phyloP scores from a whole-genome alignment of 2,113 vertebrate genomes.

The Eurypyga helias region DNA sequence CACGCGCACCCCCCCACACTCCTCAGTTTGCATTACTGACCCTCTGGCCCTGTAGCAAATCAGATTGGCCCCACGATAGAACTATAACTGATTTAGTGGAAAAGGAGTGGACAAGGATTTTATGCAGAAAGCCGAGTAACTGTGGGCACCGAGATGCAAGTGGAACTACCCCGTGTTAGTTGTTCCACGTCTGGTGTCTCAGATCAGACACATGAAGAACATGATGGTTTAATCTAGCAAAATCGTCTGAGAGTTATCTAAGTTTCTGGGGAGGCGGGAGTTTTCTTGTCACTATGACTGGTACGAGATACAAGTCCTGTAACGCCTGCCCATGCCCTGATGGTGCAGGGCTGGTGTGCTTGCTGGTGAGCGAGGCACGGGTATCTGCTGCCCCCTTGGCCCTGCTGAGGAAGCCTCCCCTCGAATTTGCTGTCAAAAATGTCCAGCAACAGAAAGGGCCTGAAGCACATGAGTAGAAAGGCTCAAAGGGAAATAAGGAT shows the following conservation, averaged over 20 bases:
- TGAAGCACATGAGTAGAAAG: not conserved
- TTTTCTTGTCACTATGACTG: not conserved
- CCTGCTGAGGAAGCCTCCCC: not conserved
- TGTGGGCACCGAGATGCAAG: not conserved
- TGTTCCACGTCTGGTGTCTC: not conserved
- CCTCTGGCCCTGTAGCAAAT: not conserved
- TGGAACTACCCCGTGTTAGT: not conserved
- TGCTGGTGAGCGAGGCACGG: not conserved
- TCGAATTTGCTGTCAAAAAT: not conserved
- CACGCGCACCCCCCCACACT: not conserved
- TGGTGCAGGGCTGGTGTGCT: not conserved
- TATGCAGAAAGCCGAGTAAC: not conserved
- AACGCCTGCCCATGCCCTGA: fast-evolving
- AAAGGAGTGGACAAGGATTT: not conserved
- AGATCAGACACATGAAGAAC: not conserved
- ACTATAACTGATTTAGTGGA: not conserved
- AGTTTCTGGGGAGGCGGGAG: not conserved
- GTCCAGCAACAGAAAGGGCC: not conserved
- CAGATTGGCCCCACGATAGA: not conserved
- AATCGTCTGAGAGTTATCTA: not conserved
- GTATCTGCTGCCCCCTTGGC: not conserved
- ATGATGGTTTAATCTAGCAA: not conserved
- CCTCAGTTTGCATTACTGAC: not conserved
- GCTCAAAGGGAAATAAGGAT: not conserved
- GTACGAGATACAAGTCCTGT: fast-evolving